Conservation (phyloP, 2,113 vertebrate genomes). For the Lucifuga dentata region DNA sequence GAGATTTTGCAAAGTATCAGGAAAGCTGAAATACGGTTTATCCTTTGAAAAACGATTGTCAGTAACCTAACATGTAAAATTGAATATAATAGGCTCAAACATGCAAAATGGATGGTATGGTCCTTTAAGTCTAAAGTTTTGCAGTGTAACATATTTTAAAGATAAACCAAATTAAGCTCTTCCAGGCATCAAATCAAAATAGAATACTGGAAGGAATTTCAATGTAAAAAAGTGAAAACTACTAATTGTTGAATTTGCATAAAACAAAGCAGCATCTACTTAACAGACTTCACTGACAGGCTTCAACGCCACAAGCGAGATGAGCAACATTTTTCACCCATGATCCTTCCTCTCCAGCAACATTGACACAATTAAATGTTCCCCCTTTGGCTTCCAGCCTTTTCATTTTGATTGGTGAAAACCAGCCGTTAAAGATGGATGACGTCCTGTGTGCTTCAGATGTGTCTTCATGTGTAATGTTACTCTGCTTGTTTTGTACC, state of each 20-base stretch:
- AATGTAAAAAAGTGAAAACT: background rate
- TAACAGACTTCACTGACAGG: background rate
- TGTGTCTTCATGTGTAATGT: constrained; percentile 52
- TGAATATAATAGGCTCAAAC: no score
- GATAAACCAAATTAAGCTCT: no score
- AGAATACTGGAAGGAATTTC: no score
- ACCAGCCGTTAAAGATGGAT: constrained; percentile 43
- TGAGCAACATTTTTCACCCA: background rate
- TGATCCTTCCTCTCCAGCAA: background rate
- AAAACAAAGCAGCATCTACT: background rate
- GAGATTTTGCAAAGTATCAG: no score
- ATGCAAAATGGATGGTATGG: no score
- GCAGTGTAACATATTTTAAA: no score
- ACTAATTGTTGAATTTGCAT: background rate
- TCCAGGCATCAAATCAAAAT: no score
- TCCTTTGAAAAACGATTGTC: no score
- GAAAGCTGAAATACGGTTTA: no score
- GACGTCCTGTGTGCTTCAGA: constrained; percentile 32
- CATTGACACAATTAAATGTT: constrained; percentile 18
- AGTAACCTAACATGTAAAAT: no score
- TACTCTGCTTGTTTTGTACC: constrained; percentile 66
- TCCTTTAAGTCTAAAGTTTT: no score
- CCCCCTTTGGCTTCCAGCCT: background rate
- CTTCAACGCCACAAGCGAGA: background rate
- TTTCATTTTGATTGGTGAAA: constrained; percentile 29